phyloP scores from a whole-genome alignment of 2,113 vertebrate species.

The Holacanthus passer region DNA sequence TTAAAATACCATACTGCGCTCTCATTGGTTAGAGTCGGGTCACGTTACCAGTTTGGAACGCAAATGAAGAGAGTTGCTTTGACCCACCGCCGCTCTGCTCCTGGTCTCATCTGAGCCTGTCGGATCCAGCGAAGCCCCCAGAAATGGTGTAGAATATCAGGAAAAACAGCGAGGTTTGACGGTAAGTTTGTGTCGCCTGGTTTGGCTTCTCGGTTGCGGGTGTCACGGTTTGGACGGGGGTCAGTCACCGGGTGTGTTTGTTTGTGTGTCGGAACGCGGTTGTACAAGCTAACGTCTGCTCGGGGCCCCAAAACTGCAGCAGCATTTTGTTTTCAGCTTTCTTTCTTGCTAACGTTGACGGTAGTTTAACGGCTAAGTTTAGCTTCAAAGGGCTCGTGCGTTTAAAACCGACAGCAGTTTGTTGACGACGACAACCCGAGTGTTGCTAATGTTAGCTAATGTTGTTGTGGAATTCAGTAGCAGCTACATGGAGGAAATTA shows the following conservation, averaged over 20 bases:
- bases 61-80: slow-evolving; percentile 74
- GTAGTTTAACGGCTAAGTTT: slow-evolving; percentile 8
- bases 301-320: slow-evolving; percentile 45
- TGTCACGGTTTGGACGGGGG: slow-evolving; percentile 36
- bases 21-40: slow-evolving; percentile 71
- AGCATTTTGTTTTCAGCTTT: slow-evolving; percentile 32
- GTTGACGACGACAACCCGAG: neutral
- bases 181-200: slow-evolving; percentile 70
- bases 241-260: slow-evolving; percentile 28
- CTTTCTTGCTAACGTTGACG: slow-evolving; percentile 41
- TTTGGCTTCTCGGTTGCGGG: neutral
- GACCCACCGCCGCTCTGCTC: slow-evolving; percentile 47
- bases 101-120: slow-evolving; percentile 66
- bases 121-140: slow-evolving; percentile 68
- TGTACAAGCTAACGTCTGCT: slow-evolving; percentile 53
- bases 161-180: slow-evolving; percentile 49
- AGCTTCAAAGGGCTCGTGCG: neutral
- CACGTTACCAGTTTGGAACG: slow-evolving; percentile 82
- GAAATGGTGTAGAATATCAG: slow-evolving; percentile 79
- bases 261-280: slow-evolving; percentile 66
- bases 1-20: neutral
- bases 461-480: slow-evolving; percentile 9
- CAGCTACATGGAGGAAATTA: neutral
- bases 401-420: neutral
- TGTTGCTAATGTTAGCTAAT: slow-evolving; percentile 24